phyloP scores from a whole-genome alignment of 2,888 invertebrate species.

The Endotricha flammealis region DNA sequence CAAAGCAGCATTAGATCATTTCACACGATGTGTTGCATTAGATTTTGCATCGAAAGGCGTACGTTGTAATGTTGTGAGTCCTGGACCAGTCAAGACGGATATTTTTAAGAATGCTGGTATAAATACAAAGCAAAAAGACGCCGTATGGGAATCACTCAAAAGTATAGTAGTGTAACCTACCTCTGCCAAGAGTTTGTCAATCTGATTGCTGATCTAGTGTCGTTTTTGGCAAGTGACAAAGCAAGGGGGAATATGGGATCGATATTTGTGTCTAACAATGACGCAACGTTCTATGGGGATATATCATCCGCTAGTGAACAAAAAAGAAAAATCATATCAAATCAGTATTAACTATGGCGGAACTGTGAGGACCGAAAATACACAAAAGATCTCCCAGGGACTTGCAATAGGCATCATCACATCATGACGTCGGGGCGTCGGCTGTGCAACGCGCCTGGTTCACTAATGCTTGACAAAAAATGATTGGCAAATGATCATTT shows the following conservation, averaged over 20 bases:
- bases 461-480: too few relatives aligned
- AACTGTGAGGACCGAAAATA: too few relatives aligned
- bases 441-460: too few relatives aligned
- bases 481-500: too few relatives aligned
- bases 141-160: slow-evolving; percentile 79
- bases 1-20: slow-evolving; percentile 85
- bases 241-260: slow-evolving; percentile 91
- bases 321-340: too few relatives aligned
- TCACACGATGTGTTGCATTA: slow-evolving; percentile 88
- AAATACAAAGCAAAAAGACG: not conserved
- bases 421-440: too few relatives aligned
- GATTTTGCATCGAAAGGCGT: slow-evolving; percentile 81
- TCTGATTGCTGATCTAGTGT: slow-evolving; percentile 86
- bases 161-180: slow-evolving; percentile 86
- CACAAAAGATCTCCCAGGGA: too few relatives aligned
- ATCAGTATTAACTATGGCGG: too few relatives aligned
- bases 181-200: slow-evolving; percentile 86
- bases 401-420: too few relatives aligned
- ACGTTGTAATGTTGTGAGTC: slow-evolving; percentile 88
- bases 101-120: slow-evolving; percentile 21
- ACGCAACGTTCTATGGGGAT: too few relatives aligned
- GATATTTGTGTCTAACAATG: slow-evolving; percentile 21
- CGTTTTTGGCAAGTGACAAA: slow-evolving; percentile 88
- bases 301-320: too few relatives aligned
- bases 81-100: slow-evolving; percentile 86